Conservation (phyloP, 2,888 invertebrate species). For the Acrocyrtus sp. region DNA sequence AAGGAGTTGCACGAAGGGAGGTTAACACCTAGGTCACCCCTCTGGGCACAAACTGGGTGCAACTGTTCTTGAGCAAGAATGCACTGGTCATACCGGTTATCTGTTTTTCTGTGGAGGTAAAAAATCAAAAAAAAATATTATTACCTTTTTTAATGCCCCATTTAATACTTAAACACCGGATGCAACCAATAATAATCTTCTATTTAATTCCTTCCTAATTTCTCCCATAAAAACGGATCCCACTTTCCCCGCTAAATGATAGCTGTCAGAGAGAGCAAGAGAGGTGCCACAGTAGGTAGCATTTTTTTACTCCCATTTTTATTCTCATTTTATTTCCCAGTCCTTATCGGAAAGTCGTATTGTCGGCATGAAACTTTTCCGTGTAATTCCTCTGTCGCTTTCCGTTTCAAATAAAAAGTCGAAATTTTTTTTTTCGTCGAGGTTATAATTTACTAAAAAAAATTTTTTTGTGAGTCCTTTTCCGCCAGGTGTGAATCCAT, state of each 20-base stretch:
- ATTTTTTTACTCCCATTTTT: neutral
- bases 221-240: no score
- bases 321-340: neutral
- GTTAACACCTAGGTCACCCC: constrained; percentile 73
- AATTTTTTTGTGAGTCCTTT: no score
- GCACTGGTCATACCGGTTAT: constrained; percentile 83
- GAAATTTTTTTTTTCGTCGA: no score
- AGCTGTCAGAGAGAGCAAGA: no score
- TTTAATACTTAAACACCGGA: no score
- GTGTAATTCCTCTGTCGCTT: no score
- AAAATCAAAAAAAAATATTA: constrained; percentile 4
- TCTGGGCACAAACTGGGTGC: constrained; percentile 86
- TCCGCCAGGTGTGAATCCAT: constrained; percentile 6
- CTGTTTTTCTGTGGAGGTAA: constrained; percentile 76
- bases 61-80: constrained; percentile 89
- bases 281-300: no score
- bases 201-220: no score
- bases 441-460: neutral
- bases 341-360: neutral
- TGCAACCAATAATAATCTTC: no score
- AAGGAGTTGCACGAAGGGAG: constrained; percentile 88
- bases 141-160: neutral
- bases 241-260: no score
- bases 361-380: no score
- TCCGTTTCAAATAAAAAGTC: no score